These are phyloP conservation scores for Menidia menidia DNA, from an alignment of 2,797 vertebrate species.

Conservation along the genomic window DNA sequence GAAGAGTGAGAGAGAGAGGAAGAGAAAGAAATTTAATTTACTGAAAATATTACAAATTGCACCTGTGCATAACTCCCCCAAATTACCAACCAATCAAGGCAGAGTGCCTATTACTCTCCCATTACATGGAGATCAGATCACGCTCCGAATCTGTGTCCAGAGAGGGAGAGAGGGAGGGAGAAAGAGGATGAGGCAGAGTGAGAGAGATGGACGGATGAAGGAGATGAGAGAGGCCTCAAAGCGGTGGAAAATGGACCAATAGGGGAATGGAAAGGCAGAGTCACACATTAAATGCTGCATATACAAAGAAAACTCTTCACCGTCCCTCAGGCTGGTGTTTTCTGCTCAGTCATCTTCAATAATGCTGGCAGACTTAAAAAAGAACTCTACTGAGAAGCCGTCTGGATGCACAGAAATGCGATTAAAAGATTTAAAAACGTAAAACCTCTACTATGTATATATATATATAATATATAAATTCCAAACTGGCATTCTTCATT, in stretches of 20 bases:
- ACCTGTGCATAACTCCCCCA: constrained; percentile 99
- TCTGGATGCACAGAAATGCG: not conserved
- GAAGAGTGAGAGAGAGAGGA: constrained; percentile 55
- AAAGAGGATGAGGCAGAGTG: constrained; percentile 74
- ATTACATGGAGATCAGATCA: constrained; percentile 99
- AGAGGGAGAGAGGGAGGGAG: constrained; percentile 86
- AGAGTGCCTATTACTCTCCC: constrained; percentile 99
- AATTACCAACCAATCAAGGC: constrained; percentile 99
- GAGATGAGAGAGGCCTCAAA: constrained; percentile 49
- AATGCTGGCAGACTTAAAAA: constrained; percentile 23
- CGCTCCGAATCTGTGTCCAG: constrained; percentile 96
- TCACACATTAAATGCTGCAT: constrained; percentile 36
- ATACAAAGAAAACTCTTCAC: constrained; percentile 14
- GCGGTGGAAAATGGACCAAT: constrained; percentile 59
- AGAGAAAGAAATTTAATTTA: constrained; percentile 99
- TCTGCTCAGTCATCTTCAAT: constrained; percentile 22
- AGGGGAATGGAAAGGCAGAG: constrained; percentile 30
- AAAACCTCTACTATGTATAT: constrained; percentile 19
- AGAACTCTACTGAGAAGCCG: not conserved
- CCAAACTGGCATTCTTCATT: constrained; percentile 7
- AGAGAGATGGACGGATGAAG: constrained; percentile 57
- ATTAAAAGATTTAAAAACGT: not conserved
- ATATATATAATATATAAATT: too few species aligned
- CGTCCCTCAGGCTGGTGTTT: constrained; percentile 11
- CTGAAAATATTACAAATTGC: constrained; percentile 99